Evolutionary conservation across 2,113 vertebrate genomes (phyloP).

Genomic region (Arvicanthis niloticus): DNA sequence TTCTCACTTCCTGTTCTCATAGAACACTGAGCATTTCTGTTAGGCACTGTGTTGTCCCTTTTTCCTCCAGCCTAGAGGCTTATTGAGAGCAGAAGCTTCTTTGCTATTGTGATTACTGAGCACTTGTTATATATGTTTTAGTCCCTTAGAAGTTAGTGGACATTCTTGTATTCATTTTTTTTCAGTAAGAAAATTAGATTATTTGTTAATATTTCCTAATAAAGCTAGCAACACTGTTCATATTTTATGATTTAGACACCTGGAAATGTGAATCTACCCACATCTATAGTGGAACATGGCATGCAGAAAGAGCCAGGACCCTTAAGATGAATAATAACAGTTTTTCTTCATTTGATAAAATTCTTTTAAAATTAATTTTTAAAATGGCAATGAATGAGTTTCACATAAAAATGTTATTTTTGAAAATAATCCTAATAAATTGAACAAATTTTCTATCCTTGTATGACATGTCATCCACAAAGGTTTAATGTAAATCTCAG

Average conservation of each 20-base stretch:
- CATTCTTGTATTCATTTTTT: background rate
- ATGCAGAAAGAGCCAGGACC: background rate
- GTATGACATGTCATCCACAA: background rate
- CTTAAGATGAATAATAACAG: background rate
- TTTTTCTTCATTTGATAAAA: conserved; percentile 39
- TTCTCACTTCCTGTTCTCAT: background rate
- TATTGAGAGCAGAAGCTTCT: background rate
- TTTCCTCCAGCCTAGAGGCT: background rate
- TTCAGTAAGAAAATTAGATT: conserved; percentile 23
- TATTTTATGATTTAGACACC: background rate
- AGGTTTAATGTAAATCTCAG: conserved; percentile 15
- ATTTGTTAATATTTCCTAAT: background rate
- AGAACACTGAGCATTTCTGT: background rate
- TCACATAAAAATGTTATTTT: conserved; percentile 25
- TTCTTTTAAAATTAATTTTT: background rate
- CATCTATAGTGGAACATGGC: background rate
- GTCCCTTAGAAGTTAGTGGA: background rate
- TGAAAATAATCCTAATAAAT: background rate
- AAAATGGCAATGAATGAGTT: conserved; percentile 34
- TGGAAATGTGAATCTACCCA: background rate
- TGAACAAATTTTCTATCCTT: background rate
- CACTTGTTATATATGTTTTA: background rate
- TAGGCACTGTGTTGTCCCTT: background rate
- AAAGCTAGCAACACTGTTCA: background rate
- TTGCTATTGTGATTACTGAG: background rate